phyloP scores from a whole-genome alignment of 2,797 vertebrate genomes.

The Podarcis siculus region DNA sequence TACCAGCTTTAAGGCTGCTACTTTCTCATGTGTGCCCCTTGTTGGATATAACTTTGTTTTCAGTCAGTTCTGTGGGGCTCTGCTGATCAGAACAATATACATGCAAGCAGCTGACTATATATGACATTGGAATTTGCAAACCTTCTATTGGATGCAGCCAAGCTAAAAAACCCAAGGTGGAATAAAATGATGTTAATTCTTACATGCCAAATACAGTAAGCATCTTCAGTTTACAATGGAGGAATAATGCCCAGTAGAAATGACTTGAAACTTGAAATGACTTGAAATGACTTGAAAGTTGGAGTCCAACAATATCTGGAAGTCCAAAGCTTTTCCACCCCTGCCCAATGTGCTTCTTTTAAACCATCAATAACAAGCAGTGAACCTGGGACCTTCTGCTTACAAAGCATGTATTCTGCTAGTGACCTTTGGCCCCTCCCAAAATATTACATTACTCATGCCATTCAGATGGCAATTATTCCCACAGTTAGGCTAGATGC shows the following conservation, averaged over 20 bases:
- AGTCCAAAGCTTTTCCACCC: too few relatives aligned
- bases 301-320: too few relatives aligned
- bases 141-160: not conserved
- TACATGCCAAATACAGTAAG: not conserved
- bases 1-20: not conserved
- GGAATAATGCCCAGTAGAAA: not conserved
- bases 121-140: not conserved
- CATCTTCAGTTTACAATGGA: not conserved
- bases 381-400: not conserved
- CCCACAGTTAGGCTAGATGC: not conserved
- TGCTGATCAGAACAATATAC: not conserved
- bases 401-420: not conserved
- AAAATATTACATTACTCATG: not conserved
- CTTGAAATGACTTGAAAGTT: not conserved
- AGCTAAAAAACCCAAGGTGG: not conserved
- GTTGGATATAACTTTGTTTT: conserved; percentile 7
- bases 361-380: too few relatives aligned
- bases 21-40: not conserved
- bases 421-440: not conserved
- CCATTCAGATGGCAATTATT: not conserved
- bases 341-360: too few relatives aligned
- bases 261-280: not conserved
- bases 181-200: not conserved
- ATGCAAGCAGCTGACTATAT: not conserved
- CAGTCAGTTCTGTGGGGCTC: not conserved